phyloP scores from a whole-genome alignment of 2,797 vertebrate genomes.

The Eremophila alpestris region DNA sequence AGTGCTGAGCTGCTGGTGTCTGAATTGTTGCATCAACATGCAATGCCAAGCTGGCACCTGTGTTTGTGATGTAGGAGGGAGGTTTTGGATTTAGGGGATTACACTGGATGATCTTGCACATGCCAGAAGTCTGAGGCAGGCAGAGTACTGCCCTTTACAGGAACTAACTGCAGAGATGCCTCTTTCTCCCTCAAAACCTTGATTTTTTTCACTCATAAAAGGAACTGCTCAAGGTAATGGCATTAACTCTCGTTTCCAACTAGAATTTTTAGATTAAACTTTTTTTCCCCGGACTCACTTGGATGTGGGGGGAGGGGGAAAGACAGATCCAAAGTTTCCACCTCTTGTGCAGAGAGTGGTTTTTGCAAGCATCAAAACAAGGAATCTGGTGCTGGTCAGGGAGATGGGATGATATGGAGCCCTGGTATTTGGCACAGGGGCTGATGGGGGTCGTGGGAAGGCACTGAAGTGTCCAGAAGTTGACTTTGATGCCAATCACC shows the following conservation, averaged over 20 bases:
- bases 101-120: neutral
- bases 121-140: neutral
- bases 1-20: neutral
- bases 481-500: neutral
- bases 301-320: too few relatives aligned
- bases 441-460: neutral
- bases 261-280: neutral
- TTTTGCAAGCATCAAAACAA: neutral
- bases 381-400: fast-evolving
- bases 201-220: neutral
- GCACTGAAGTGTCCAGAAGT: neutral
- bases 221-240: neutral
- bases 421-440: neutral
- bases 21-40: neutral
- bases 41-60: neutral
- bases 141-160: neutral
- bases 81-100: neutral
- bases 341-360: neutral
- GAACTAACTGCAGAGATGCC: neutral
- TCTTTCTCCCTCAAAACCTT: neutral
- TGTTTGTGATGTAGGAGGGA: neutral
- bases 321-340: neutral
- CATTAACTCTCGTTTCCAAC: neutral
- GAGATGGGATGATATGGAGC: neutral
- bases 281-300: neutral